A percentile compares a stretch with the other conserved stretches of the same genome.
Evolutionary conservation across 2,797 vertebrate genomes (phyloP).

Genomic region (Sebastiscus albofasciatus): DNA sequence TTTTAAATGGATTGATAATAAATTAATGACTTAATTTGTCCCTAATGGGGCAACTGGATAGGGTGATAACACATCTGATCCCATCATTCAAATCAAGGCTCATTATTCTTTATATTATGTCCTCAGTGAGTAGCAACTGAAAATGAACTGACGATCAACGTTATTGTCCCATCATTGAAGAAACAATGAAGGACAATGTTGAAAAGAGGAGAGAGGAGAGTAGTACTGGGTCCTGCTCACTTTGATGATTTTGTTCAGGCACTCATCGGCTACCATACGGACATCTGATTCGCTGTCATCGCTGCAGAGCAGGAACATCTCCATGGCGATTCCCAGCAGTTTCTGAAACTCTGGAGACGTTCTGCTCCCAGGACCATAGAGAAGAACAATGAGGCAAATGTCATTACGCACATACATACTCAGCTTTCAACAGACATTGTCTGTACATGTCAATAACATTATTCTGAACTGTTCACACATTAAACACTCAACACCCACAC

Average conservation of each 20-base stretch:
- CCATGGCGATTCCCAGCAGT: constrained; percentile 97
- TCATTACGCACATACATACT: constrained; percentile 25
- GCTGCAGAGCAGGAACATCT: constrained; percentile 96
- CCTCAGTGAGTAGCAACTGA: background rate
- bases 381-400: constrained; percentile 21
- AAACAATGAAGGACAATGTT: background rate
- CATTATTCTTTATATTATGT: background rate
- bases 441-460: background rate
- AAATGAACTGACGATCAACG: background rate
- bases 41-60: no score
- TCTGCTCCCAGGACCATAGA: constrained; percentile 77
- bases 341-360: constrained; percentile 99
- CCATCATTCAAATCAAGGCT: background rate
- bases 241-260: constrained; percentile 99
- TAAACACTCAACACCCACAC: background rate
- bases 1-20: background rate
- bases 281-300: constrained; percentile 97
- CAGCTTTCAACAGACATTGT: background rate
- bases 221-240: constrained; percentile 75
- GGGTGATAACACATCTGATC: background rate
- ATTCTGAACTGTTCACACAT: background rate
- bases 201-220: background rate
- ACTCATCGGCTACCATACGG: constrained; percentile 98
- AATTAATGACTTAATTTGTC: no score
- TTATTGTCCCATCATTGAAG: background rate